Base-by-base conservation (phyloP, 2,797 vertebrate genomes). In the Channallabes apus region DNA sequence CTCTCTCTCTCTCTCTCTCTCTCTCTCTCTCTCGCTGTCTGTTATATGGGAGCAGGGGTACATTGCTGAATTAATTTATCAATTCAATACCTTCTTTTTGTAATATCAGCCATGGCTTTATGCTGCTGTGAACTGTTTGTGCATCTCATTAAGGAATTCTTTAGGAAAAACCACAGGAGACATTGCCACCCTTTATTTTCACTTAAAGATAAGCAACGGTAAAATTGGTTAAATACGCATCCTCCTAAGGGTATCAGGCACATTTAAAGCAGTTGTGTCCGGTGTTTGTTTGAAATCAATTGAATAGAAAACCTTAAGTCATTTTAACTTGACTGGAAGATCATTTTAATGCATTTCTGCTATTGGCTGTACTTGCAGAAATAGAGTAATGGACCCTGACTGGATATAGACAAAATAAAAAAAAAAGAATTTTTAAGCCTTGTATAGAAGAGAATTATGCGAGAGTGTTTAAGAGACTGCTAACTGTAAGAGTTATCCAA, bases 21-120 rank as follows among this genome's bases (percentile, higher is more conserved):
- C 46, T 11, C 46, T 46, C 46, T 51, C 46, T 51, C 46, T 51
- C 46, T 51, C 46, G 11, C 56, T 84, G 69, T 88, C 77, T 18
- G 59, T 56, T 76, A 56, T 56, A 24, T 59, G 56, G 54, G 54
- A 77, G 29, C n/a, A 6, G 75, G 32, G 29, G 29, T 77, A 35
- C 18, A 6, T 84, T 87, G 88, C 87, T 89, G 84, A 84, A 91
- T 93, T 90, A 91, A 54, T 75, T 75, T 54, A 54, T 27, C 46
- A 75, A 4, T 75, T 75, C 72, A 56, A 46, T 54, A 51, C 14
- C 46, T 73, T 2, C 71, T 75, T 15, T 9, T 27, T 73, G 5
- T 72, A 73, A 51, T 73, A 73, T 51, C 38, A 72, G 11, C 22
- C 69, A 27, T n/a, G 71, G 41, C 35, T 35, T 35, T 35, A 6